A percentile compares a stretch with the other conserved stretches of the same genome.
Conservation (phyloP, 2,113 vertebrate genomes). For the Centropus bengalensis region DNA sequence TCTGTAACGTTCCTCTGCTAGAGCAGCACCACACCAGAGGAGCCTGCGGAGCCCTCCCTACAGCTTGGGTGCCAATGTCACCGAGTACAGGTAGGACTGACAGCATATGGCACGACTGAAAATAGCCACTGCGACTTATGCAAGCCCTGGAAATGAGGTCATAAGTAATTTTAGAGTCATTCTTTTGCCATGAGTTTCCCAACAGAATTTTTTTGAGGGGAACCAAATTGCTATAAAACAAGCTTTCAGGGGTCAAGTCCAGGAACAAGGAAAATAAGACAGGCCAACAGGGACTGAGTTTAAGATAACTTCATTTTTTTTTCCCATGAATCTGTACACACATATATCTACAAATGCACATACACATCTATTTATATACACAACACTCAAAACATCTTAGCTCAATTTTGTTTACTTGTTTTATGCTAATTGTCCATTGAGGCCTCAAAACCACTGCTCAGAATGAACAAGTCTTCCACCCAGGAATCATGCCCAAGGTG, state of each 20-base stretch:
- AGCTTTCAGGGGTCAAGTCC: background rate
- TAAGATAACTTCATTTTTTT: background rate
- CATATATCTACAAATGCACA: background rate
- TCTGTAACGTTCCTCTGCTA: rapidly evolving
- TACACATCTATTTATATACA: background rate
- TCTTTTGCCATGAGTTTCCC: background rate
- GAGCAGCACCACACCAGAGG: background rate
- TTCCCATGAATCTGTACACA: background rate
- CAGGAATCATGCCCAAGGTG: background rate
- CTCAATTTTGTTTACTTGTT: background rate
- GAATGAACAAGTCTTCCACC: background rate
- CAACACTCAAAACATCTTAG: background rate
- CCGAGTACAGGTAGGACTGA: rapidly evolving
- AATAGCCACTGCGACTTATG: rapidly evolving
- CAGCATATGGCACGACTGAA: background rate
- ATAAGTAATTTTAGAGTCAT: background rate
- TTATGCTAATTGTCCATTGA: background rate
- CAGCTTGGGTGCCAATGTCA: background rate
- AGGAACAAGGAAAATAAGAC: background rate
- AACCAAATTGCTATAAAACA: background rate
- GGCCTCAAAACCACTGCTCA: background rate
- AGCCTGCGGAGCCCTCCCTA: background rate
- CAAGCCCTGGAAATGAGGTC: background rate
- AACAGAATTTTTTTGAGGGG: background rate
- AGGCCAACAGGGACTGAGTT: background rate